Evolutionary conservation across 2,888 invertebrate genomes (phyloP).

Genomic region (Nyleta sp.): DNA sequence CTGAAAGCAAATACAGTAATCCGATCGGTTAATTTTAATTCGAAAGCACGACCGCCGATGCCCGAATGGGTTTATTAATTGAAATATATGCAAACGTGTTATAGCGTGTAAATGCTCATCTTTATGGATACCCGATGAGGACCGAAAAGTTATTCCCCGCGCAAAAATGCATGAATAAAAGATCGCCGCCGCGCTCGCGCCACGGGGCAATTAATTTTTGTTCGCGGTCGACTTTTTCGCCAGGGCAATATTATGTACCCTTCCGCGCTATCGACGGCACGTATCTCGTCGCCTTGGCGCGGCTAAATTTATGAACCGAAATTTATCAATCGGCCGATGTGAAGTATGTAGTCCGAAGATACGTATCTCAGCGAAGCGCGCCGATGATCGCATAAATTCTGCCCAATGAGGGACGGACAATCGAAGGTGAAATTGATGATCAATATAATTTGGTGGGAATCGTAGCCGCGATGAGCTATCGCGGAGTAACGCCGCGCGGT

Average conservation of each 20-base stretch:
- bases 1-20: too few species aligned
- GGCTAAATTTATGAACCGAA: constrained; percentile 45
- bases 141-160: constrained; percentile 31
- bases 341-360: constrained; percentile 32
- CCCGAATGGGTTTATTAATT: constrained; percentile 24
- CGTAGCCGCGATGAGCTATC: background rate
- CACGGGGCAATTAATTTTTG: constrained; percentile 50
- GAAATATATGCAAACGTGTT: constrained; percentile 37
- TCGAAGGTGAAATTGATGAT: constrained; percentile 22
- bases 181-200: background rate
- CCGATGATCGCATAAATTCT: constrained; percentile 40
- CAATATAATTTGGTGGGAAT: constrained; percentile 21
- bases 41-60: too few species aligned
- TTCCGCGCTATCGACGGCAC: constrained; percentile 26
- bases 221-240: constrained; percentile 21
- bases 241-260: constrained; percentile 40
- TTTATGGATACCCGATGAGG: constrained; percentile 23
- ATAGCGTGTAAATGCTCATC: constrained; percentile 35
- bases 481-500: background rate
- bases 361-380: constrained; percentile 12
- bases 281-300: constrained; percentile 46
- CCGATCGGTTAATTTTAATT: too few species aligned
- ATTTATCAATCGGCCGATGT: constrained; percentile 45
- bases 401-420: constrained; percentile 23
- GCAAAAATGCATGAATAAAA: constrained; percentile 54